These are phyloP conservation scores for Eudorcas thomsonii DNA, from an alignment of 2,113 vertebrate species.

Conservation along the genomic window DNA sequence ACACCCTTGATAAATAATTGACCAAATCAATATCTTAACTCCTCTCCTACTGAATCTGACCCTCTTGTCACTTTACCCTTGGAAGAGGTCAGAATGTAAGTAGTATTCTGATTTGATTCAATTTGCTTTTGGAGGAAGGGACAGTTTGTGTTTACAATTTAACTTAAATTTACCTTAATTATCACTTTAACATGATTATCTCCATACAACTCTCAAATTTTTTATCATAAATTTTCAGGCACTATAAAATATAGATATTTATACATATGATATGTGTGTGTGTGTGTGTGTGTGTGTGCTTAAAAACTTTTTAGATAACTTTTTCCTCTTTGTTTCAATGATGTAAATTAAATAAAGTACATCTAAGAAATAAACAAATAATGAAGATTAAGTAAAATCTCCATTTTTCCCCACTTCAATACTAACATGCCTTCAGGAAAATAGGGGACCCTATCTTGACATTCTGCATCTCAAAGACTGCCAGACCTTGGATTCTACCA, in stretches of 20 bases:
- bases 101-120: neutral
- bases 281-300: neutral
- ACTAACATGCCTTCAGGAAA: neutral
- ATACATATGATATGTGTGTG: neutral
- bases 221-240: neutral
- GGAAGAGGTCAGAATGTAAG: neutral
- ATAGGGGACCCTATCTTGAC: neutral
- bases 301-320: neutral
- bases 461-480: neutral
- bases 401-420: neutral
- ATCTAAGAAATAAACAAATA: neutral
- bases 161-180: neutral
- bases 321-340: neutral
- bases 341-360: neutral
- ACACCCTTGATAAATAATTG: neutral
- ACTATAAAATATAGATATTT: neutral
- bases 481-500: neutral
- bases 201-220: neutral
- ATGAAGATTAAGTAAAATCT: neutral
- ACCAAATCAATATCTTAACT: neutral
- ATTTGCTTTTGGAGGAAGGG: neutral
- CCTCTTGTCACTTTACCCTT: neutral
- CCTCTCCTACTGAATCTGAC: neutral
- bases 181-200: neutral
- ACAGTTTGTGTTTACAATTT: neutral